Percentiles rank a stretch among this genome's conserved stretches.
Conservation (phyloP, 2,797 vertebrate species). For the Melanotaenia pygmaea region DNA sequence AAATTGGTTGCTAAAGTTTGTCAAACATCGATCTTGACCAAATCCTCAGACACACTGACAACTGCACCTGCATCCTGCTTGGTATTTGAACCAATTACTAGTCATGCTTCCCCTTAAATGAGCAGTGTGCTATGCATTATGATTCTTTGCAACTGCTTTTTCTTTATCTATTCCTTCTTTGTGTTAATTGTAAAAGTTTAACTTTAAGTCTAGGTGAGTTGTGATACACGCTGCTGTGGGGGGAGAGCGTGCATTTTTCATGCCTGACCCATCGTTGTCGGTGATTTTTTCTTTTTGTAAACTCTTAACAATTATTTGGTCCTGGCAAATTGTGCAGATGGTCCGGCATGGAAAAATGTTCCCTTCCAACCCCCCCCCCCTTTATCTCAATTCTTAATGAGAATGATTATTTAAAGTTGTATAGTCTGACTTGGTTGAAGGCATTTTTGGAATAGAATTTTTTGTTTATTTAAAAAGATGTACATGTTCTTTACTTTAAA, state of each 20-base stretch:
- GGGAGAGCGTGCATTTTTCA: conserved; percentile 70
- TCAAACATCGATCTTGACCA: conserved; percentile 81
- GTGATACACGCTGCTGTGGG: conserved; percentile 93
- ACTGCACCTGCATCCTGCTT: conserved; percentile 90
- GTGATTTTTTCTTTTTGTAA: conserved; percentile 37
- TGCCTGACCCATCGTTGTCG: conserved; percentile 56
- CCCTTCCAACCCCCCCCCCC: conserved; percentile 50
- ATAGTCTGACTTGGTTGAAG: conserved; percentile 82
- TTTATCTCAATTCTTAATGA: conserved; percentile 78
- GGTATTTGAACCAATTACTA: conserved; percentile 88
- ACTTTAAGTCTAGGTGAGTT: conserved; percentile 92
- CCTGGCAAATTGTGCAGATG: conserved; percentile 50
- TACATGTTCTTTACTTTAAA: conserved; percentile 95
- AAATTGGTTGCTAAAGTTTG: conserved; percentile 88
- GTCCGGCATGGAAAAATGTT: conserved; percentile 74
- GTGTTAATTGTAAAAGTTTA: conserved; percentile 81
- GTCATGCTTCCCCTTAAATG: conserved; percentile 93
- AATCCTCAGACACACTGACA: conserved; percentile 89
- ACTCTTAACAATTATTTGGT: conserved; percentile 41
- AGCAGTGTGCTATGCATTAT: conserved; percentile 98
- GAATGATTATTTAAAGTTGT: conserved; percentile 84
- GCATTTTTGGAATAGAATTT: conserved; percentile 80
- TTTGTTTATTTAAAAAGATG: conserved; percentile 87
- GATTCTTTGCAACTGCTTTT: conserved; percentile 90
- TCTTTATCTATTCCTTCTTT: conserved; percentile 82